These are phyloP conservation scores for Lepeophtheirus salmonis DNA, from an alignment of 1,140 invertebrate genomes.

Conservation along the genomic window DNA sequence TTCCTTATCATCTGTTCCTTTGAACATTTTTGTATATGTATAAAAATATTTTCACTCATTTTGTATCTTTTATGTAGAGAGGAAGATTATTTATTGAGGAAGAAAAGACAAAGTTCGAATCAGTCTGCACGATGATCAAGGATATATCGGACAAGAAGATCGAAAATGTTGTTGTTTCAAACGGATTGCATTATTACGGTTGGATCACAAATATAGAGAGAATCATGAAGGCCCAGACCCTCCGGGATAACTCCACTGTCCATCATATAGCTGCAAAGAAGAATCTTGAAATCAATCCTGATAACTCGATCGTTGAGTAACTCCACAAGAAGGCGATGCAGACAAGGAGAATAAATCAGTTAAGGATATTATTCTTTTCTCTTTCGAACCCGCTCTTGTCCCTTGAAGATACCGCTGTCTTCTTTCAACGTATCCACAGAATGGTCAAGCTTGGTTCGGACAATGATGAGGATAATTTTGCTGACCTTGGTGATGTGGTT, in stretches of 20 bases:
- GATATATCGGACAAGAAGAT: constrained; percentile 94
- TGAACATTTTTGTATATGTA: too few species aligned
- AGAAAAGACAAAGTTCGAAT: constrained; percentile 79
- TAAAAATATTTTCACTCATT: too few species aligned
- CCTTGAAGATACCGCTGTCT: constrained; percentile 58
- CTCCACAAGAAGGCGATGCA: constrained; percentile 72
- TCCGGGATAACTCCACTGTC: constrained; percentile 87
- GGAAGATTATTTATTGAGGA: too few species aligned
- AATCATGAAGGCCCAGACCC: constrained; percentile 95
- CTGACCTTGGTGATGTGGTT: constrained; percentile 39
- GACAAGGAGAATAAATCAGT: constrained; percentile 96
- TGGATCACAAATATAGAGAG: constrained; percentile 99
- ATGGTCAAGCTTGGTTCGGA: constrained; percentile 95
- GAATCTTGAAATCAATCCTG: constrained; percentile 92
- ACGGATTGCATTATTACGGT: constrained; percentile 83
- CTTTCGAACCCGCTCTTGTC: constrained; percentile 75
- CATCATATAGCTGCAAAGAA: constrained; percentile 96
- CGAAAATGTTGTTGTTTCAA: constrained; percentile 87
- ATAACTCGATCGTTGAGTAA: constrained; percentile 81
- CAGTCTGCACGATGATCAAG: constrained; percentile 92
- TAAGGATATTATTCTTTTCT: constrained; percentile 71
- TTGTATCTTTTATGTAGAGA: too few species aligned
- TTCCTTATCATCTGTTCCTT: too few species aligned
- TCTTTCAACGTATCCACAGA: constrained; percentile 39
- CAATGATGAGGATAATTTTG: constrained; percentile 73